Base-by-base conservation (phyloP, 1,140 invertebrate genomes). In the Tetragnatha versicolor region DNA sequence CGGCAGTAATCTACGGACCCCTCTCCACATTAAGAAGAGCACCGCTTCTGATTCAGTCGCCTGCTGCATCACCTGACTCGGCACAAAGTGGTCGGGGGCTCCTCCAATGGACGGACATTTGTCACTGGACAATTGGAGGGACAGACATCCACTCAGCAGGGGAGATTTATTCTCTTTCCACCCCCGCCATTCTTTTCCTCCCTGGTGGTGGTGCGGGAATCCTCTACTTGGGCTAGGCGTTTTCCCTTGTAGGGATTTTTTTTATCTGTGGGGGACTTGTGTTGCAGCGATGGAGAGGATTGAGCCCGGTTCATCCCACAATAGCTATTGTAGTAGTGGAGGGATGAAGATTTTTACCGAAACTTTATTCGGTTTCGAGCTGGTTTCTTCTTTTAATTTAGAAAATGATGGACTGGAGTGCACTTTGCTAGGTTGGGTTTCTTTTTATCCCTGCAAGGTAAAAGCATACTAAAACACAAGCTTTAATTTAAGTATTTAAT, bases 61-160 rank as follows among this genome's bases (percentile, higher is more conserved):
- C 17, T 60, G 53, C 17, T 10, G 49, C 55, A 25, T 75, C 73
- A 77, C 73, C 73, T 77, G 73, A 77, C 47, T 47, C 45, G 27
- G 73, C 73, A 77, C 58, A 77, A 77, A 77, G 60, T 77, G 55
- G 66, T 29, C 66, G 55, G 55, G 33, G n/a, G n/a, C n/a, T n/a
- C 42, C 25, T 45, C 55, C 60, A 77, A 77, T 77, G 73, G 61
- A 65, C 73, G 45, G 6, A 65, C 73, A 77, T 77, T 77, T 77
- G 61, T 77, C 73, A 77, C 73, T 35, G 73, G 73, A 77, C 73
- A 77, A 77, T 77, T 55, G 73, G 47, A 77, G 7, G 73, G 73
- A 77, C 73, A 77, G 60, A 39, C 60, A 60, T 37, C 49, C 69
- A 73, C 69, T 73, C 69, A 73, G 69, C 72, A 75, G 27, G 12